Conservation (phyloP, 2,797 vertebrate species). For the Glossophaga mutica region DNA sequence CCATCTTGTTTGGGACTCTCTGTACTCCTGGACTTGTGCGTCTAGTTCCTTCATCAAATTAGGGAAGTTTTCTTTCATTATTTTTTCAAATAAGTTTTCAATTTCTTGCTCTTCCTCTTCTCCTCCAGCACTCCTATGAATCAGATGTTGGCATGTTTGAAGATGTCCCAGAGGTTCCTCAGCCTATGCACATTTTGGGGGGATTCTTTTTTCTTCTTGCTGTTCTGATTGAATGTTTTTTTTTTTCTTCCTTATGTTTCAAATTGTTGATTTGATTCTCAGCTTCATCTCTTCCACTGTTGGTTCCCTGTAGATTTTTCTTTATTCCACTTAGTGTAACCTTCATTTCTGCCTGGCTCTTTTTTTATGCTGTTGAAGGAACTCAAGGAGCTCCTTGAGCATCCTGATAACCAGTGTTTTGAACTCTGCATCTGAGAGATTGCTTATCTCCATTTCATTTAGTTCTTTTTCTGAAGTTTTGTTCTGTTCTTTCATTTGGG, state of each 20-base stretch:
- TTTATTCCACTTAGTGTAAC: background rate
- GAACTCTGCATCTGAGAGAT: background rate
- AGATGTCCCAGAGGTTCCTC: background rate
- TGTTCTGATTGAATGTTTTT: too few species aligned
- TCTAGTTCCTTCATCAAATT: background rate
- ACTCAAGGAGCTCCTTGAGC: background rate
- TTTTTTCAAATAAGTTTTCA: background rate
- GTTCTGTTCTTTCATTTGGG: background rate
- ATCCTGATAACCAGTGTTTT: background rate
- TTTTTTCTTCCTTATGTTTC: background rate
- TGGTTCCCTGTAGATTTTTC: background rate
- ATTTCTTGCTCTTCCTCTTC: background rate
- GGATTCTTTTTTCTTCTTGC: background rate
- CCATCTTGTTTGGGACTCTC: background rate
- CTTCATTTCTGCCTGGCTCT: background rate
- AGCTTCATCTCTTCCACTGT: background rate
- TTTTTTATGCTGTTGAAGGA: background rate
- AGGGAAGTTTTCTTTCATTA: background rate
- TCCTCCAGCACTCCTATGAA: background rate
- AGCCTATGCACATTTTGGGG: background rate
- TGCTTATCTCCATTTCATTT: background rate
- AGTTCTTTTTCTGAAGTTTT: background rate
- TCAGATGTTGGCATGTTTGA: background rate
- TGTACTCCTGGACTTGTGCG: background rate
- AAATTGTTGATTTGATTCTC: background rate